A percentile compares a stretch with the other conserved stretches of the same genome.
These are phyloP conservation scores for Tenebrosternarchus preto DNA, from an alignment of 2,113 vertebrate species.

Conservation along the genomic window DNA sequence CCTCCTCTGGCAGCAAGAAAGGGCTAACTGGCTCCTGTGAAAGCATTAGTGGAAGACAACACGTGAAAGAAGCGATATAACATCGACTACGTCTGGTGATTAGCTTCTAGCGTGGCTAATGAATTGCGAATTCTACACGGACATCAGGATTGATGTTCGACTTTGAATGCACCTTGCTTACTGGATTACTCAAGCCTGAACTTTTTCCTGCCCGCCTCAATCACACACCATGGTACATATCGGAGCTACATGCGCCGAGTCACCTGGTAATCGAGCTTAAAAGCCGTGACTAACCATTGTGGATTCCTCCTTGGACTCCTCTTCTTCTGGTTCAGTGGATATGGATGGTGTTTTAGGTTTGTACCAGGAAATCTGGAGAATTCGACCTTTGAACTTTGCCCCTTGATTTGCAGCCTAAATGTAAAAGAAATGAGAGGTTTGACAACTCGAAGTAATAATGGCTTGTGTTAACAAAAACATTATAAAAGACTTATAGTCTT, in stretches of 20 bases:
- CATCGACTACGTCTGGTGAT: not conserved
- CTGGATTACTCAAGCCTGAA: too few species aligned
- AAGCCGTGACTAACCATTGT: conserved; percentile 53
- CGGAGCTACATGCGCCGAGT: too few species aligned
- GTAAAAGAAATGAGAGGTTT: not conserved
- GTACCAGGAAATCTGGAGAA: conserved; percentile 94
- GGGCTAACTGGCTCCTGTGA: conserved; percentile 85
- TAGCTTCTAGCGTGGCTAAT: too few species aligned
- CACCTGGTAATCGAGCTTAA: too few species aligned
- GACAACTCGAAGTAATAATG: not conserved
- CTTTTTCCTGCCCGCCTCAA: too few species aligned
- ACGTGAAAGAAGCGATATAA: not conserved
- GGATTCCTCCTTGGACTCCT: conserved; percentile 92
- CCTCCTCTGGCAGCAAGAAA: conserved; percentile 86
- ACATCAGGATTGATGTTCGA: too few species aligned
- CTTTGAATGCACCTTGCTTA: too few species aligned
- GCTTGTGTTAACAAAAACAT: too few species aligned
- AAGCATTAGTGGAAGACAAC: not conserved
- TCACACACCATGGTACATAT: too few species aligned
- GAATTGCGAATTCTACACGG: too few species aligned
- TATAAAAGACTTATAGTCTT: too few species aligned
- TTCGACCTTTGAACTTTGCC: conserved; percentile 93
- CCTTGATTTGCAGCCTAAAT: conserved; percentile 94
- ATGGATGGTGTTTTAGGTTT: conserved; percentile 93
- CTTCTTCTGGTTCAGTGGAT: conserved; percentile 89